Percentiles rank a stretch among this genome's conserved stretches.
phyloP scores from a whole-genome alignment of 2,888 invertebrate genomes.

The Muschampia plurimacula region DNA sequence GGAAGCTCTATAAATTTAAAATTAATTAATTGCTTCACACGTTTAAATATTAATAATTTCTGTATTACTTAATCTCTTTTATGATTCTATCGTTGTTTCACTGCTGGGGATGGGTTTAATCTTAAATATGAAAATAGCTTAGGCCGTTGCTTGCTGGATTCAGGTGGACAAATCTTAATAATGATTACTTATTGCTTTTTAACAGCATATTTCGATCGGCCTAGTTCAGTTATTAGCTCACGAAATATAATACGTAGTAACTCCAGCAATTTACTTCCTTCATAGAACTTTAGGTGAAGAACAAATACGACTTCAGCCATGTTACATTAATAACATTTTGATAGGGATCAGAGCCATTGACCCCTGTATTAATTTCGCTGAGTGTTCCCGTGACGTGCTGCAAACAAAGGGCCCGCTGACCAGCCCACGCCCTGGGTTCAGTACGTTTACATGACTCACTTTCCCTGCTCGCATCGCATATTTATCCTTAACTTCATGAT shows the following conservation, averaged over 20 bases:
- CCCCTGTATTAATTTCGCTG: constrained; percentile 76
- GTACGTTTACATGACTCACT: constrained; percentile 78
- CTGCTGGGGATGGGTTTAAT: no score
- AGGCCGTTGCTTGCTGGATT: constrained; percentile 37
- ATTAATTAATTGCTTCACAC: background rate
- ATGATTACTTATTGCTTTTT: no score
- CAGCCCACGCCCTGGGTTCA: constrained; percentile 73
- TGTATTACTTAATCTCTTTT: no score
- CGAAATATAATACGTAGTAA: background rate
- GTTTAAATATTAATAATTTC: background rate
- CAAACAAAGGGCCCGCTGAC: constrained; percentile 80
- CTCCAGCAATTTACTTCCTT: background rate
- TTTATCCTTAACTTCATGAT: constrained; percentile 48
- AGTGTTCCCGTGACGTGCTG: constrained; percentile 74
- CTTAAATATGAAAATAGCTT: no score
- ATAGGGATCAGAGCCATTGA: constrained; percentile 58
- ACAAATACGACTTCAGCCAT: constrained; percentile 1
- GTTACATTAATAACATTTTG: constrained; percentile 46
- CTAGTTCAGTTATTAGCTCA: background rate
- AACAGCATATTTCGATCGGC: no score
- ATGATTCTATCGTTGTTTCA: no score
- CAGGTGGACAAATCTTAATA: constrained; percentile 45
- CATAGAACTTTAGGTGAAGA: background rate
- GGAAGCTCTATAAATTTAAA: background rate
- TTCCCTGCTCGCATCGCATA: constrained; percentile 58